These are phyloP conservation scores for Ypsolopha scabrella DNA, from an alignment of 2,888 invertebrate species.

Conservation along the genomic window DNA sequence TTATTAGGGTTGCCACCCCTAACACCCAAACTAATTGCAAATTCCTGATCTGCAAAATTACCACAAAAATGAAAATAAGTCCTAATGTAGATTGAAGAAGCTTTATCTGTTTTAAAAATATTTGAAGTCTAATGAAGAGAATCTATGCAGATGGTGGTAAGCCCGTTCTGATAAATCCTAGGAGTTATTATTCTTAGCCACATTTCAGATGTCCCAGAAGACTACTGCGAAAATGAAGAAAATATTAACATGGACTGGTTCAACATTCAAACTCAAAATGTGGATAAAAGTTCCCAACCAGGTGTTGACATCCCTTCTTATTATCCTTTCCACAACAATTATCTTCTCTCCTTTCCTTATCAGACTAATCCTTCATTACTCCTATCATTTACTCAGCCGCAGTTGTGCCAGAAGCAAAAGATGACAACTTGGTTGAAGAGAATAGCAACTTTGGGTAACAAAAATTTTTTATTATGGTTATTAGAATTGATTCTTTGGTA, in stretches of 20 bases:
- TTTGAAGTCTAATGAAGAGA: too few relatives aligned
- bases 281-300: slow-evolving; percentile 20
- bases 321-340: slow-evolving; percentile 10
- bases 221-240: slow-evolving; percentile 46
- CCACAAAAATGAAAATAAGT: too few relatives aligned
- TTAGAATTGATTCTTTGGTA: too few relatives aligned
- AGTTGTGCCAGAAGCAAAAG: background rate
- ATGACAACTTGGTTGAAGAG: background rate
- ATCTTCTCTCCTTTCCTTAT: background rate
- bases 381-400: background rate
- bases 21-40: too few relatives aligned
- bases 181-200: background rate
- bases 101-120: too few relatives aligned
- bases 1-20: too few relatives aligned
- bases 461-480: too few relatives aligned
- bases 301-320: slow-evolving; percentile 21
- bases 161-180: too few relatives aligned
- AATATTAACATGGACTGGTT: slow-evolving; percentile 47
- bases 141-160: too few relatives aligned
- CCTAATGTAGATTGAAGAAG: too few relatives aligned
- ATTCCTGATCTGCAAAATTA: too few relatives aligned
- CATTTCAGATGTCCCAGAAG: slow-evolving; percentile 37
- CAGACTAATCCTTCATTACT: background rate
- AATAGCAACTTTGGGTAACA: too few relatives aligned
- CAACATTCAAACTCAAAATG: slow-evolving; percentile 19